Evolutionary conservation across 1,140 invertebrate species (phyloP).

Genomic region (Lordiphosa stackelbergi): DNA sequence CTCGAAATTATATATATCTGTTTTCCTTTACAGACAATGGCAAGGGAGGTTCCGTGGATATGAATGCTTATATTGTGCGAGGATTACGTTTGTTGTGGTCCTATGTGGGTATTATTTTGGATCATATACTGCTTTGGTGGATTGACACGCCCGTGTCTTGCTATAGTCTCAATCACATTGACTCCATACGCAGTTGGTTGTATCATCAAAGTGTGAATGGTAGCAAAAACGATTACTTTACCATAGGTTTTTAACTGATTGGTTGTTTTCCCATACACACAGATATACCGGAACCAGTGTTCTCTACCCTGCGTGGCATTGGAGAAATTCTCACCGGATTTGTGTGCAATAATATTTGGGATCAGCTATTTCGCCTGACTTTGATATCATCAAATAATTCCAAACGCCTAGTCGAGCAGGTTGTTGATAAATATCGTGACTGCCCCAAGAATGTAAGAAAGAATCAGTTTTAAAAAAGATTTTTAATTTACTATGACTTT

Average conservation of each 20-base stretch:
- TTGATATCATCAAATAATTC: slow-evolving; percentile 55
- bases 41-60: slow-evolving; percentile 64
- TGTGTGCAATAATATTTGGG: slow-evolving; percentile 85
- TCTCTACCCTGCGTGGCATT: slow-evolving; percentile 83
- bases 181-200: slow-evolving; percentile 84
- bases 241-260: background rate
- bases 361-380: slow-evolving; percentile 81
- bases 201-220: slow-evolving; percentile 81
- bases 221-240: slow-evolving; percentile 1
- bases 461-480: background rate
- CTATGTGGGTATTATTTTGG: slow-evolving; percentile 84
- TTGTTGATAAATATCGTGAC: slow-evolving; percentile 55
- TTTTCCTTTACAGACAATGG: slow-evolving; percentile 64
- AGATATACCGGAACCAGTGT: slow-evolving; percentile 82
- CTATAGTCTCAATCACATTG: slow-evolving; percentile 82
- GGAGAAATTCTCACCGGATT: slow-evolving; percentile 86
- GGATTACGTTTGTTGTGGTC: slow-evolving; percentile 84
- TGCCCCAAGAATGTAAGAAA: slow-evolving; percentile 56
- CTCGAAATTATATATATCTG: too few relatives aligned
- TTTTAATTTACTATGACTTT: background rate
- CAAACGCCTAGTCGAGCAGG: slow-evolving; percentile 45
- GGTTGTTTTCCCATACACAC: slow-evolving; percentile 16
- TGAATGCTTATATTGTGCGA: slow-evolving; percentile 73
- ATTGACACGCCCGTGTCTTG: slow-evolving; percentile 82
- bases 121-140: slow-evolving; percentile 90